Base-by-base conservation (phyloP, 1,140 invertebrate species). In the Asobara japonica region DNA sequence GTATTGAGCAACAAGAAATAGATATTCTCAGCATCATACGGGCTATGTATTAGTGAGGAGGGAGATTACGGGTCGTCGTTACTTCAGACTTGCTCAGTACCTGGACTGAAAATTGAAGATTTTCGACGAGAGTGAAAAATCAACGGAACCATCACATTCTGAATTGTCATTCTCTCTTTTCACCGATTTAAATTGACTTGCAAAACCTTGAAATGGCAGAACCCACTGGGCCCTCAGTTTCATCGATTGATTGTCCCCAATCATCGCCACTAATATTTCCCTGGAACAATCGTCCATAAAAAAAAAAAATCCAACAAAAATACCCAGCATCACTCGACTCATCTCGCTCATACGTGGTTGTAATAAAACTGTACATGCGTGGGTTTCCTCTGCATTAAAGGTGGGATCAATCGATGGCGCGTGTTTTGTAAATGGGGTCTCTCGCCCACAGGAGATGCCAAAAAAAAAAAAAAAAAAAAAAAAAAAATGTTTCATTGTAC, bases 351-450 rank as follows among this genome's bases (percentile, higher is more conserved):
- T 22, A 25, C 51, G 51, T 27, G 22, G 51, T 18, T 56, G 51
- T 56, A 27, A 25, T 56, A 56, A 56, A 56, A 56, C 22, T 7
- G 51, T 10, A 27, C 4, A 56, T 56, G 51, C 51, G 51, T 56
- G 25, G 51, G 51, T 27, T 27, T 18, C 5, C 2, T 22, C 18
- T 56, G 51, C 25, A 56, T 56, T 56, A 56, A 25, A 56, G 51
- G 51, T 56, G 51, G 51, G 51, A 56, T 56, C 51, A 25, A 56
- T 56, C 51, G 51, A 56, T 56, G 18, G 51, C 3, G 2, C 51
- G 51, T 27, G 51, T 56, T 56, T 56, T 56, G 51, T 56, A 56
- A 56, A 56, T 56, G 51, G 51, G 51, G 51, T 56, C 51, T 56
- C 51, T 20, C 45, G 22, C 51, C 51, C 51, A 56, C 51, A 25